These are phyloP conservation scores for Drymonia ruficornis DNA, from an alignment of 2,888 invertebrate species.

Conservation along the genomic window DNA sequence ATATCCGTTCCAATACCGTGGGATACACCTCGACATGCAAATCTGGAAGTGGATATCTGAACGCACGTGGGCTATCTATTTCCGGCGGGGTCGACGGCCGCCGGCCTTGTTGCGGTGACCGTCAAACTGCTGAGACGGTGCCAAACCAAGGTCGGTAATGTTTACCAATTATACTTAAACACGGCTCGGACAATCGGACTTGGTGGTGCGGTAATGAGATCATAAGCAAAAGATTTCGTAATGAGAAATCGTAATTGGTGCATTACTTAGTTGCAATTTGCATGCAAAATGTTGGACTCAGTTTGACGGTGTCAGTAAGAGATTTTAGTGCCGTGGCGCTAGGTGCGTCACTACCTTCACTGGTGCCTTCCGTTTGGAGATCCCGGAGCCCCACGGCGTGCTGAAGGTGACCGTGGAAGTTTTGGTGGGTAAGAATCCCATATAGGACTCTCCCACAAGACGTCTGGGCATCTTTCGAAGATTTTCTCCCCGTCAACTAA, in stretches of 20 bases:
- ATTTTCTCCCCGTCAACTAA: too few species aligned
- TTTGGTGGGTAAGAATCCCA: too few species aligned
- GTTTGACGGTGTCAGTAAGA: too few species aligned
- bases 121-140: conserved; percentile 31
- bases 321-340: too few species aligned
- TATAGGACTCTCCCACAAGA: too few species aligned
- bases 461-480: too few species aligned
- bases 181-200: not conserved
- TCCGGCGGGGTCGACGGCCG: conserved; percentile 51
- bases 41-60: conserved; percentile 4
- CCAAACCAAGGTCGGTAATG: conserved; percentile 26
- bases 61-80: conserved; percentile 51
- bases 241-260: not conserved
- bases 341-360: too few species aligned
- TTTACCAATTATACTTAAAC: conserved; percentile 15
- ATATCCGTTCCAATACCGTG: not conserved
- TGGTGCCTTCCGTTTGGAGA: too few species aligned
- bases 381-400: too few species aligned
- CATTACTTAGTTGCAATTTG: too few species aligned
- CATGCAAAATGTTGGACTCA: too few species aligned
- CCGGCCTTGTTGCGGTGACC: conserved; percentile 48
- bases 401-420: too few species aligned
- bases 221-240: not conserved
- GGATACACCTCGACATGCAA: not conserved
- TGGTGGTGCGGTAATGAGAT: not conserved